phyloP scores from a whole-genome alignment of 2,797 vertebrate genomes.

The Sternarchorhynchus goeldii region DNA sequence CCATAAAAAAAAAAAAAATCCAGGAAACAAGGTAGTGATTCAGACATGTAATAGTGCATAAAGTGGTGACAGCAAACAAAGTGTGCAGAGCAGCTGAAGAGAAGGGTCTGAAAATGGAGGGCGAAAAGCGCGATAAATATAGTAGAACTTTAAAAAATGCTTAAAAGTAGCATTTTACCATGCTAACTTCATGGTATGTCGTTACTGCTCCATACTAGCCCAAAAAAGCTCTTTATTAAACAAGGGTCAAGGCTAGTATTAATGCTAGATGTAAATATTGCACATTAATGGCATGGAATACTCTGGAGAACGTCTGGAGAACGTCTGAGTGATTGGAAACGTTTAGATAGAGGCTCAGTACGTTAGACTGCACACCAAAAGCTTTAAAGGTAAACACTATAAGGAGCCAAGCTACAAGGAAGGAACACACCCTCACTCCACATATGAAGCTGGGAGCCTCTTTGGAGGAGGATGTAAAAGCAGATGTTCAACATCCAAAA shows the following conservation, averaged over 20 bases:
- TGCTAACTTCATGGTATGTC: conserved; percentile 69
- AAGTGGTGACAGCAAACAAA: conserved; percentile 19
- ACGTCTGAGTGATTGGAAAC: background rate
- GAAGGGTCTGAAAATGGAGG: conserved; percentile 25
- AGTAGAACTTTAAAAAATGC: conserved; percentile 56
- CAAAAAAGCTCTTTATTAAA: conserved; percentile 50
- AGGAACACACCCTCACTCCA: too few relatives aligned
- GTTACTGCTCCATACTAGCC: conserved; percentile 70
- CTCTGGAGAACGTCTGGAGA: conserved; percentile 12
- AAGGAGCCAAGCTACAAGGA: too few relatives aligned
- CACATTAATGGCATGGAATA: conserved; percentile 5
- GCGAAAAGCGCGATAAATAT: conserved; percentile 43
- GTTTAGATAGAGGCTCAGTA: too few relatives aligned
- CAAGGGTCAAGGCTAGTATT: conserved; percentile 22
- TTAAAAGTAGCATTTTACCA: conserved; percentile 74
- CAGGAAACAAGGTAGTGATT: conserved; percentile 51
- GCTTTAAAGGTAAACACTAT: too few relatives aligned
- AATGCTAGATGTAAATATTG: conserved; percentile 23
- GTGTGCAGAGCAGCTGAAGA: background rate
- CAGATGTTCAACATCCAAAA: too few relatives aligned
- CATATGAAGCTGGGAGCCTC: too few relatives aligned
- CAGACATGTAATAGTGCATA: background rate
- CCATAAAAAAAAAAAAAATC: conserved; percentile 53
- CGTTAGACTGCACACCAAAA: too few relatives aligned
- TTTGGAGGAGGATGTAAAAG: too few relatives aligned